A percentile compares a stretch with the other conserved stretches of the same genome.
These are phyloP conservation scores for Semnopithecus entellus DNA, from an alignment of 2,113 vertebrate genomes.

Conservation along the genomic window DNA sequence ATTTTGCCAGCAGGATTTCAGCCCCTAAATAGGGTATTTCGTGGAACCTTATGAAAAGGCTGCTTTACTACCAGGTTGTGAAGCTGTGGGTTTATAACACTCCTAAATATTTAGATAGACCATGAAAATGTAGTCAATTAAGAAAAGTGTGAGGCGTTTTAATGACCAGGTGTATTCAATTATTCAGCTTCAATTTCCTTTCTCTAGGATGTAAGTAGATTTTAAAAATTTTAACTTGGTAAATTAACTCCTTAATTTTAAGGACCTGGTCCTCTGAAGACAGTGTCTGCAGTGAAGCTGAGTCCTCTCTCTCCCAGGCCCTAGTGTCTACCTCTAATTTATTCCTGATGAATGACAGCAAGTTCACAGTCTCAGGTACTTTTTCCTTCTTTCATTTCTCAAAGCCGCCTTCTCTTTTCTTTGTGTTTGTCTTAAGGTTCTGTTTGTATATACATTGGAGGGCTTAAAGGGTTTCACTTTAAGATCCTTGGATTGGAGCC, in stretches of 20 bases:
- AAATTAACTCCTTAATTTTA: not conserved
- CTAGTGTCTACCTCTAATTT: not conserved
- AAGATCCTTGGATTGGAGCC: not conserved
- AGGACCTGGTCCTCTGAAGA: not conserved
- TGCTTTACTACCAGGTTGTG: not conserved
- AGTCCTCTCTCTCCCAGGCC: not conserved
- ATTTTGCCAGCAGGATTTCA: not conserved
- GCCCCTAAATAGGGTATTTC: not conserved
- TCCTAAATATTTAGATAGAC: not conserved
- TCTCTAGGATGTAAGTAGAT: not conserved
- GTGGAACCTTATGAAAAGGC: not conserved
- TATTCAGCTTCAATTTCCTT: not conserved
- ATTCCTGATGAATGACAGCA: not conserved
- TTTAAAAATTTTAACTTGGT: not conserved
- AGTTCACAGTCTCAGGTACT: not conserved
- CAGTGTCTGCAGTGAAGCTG: not conserved
- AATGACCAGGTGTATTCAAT: not conserved
- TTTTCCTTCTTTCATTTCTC: not conserved
- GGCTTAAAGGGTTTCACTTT: not conserved
- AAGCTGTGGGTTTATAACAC: not conserved
- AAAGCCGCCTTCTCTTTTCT: not conserved
- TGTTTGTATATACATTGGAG: not conserved
- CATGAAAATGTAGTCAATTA: not conserved
- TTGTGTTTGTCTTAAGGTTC: not conserved
- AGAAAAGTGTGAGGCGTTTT: not conserved